phyloP scores from a whole-genome alignment of 2,113 vertebrate genomes.

The Neotoma lepida region DNA sequence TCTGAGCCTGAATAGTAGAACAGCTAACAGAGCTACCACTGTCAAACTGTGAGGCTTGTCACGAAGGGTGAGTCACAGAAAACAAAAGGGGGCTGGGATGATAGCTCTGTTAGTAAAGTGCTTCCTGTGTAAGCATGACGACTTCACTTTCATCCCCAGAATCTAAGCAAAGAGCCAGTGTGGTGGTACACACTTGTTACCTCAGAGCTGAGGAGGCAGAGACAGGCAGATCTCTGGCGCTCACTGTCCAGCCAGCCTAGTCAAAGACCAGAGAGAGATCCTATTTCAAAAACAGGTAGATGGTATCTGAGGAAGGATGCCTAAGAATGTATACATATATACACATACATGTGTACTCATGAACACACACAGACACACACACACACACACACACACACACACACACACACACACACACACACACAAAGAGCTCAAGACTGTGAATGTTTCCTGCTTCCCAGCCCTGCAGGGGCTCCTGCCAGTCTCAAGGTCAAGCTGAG shows the following conservation, averaged over 20 bases:
- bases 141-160: neutral
- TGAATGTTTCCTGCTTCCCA: neutral
- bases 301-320: neutral
- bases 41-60: neutral
- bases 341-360: neutral
- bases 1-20: neutral
- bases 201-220: neutral
- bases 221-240: neutral
- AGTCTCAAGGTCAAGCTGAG: neutral
- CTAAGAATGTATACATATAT: neutral
- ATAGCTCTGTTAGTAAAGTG: neutral
- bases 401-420: neutral
- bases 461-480: neutral
- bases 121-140: neutral
- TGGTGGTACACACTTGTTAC: neutral
- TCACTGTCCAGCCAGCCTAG: neutral
- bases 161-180: neutral
- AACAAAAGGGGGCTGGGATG: neutral
- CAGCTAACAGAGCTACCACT: neutral
- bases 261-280: neutral
- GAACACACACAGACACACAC: neutral
- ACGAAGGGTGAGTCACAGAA: neutral
- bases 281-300: neutral
- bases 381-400: neutral
- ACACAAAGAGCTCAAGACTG: neutral